phyloP scores from a whole-genome alignment of 2,797 vertebrate genomes.

The Pteronotus mesoamericanus region DNA sequence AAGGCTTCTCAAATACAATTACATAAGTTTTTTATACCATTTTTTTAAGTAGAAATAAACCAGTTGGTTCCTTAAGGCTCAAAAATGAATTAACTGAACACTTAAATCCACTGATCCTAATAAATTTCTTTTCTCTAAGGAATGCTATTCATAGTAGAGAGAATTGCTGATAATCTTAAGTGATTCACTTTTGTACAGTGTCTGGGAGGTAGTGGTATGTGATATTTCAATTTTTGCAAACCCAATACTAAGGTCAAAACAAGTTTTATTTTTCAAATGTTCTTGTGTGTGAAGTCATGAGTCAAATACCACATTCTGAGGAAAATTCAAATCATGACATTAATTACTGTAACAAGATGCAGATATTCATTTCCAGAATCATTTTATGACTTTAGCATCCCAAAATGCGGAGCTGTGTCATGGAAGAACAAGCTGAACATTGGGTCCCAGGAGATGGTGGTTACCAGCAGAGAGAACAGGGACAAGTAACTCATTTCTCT shows the following conservation, averaged over 20 bases:
- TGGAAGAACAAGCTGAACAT: background rate
- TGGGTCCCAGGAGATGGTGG: background rate
- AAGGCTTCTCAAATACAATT: background rate
- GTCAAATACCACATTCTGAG: background rate
- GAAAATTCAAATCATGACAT: background rate
- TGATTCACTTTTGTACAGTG: background rate
- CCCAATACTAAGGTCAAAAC: background rate
- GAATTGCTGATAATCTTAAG: constrained; percentile 29
- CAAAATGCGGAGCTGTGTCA: background rate
- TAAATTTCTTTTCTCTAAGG: constrained; percentile 38
- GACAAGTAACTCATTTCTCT: background rate
- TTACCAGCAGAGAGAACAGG: background rate
- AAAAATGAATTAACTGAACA: constrained; percentile 14
- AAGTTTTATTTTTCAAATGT: background rate
- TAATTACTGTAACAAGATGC: background rate
- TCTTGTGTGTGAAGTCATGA: background rate
- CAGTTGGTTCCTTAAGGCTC: background rate
- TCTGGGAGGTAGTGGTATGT: background rate
- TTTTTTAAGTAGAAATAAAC: background rate
- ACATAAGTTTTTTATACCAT: background rate
- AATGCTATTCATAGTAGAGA: background rate
- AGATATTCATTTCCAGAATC: background rate
- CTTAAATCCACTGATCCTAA: constrained; percentile 31
- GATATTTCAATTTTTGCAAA: background rate
- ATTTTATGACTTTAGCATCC: background rate